These are phyloP conservation scores for Aphodius sticticus DNA, from an alignment of 2,888 invertebrate genomes.

Conservation along the genomic window DNA sequence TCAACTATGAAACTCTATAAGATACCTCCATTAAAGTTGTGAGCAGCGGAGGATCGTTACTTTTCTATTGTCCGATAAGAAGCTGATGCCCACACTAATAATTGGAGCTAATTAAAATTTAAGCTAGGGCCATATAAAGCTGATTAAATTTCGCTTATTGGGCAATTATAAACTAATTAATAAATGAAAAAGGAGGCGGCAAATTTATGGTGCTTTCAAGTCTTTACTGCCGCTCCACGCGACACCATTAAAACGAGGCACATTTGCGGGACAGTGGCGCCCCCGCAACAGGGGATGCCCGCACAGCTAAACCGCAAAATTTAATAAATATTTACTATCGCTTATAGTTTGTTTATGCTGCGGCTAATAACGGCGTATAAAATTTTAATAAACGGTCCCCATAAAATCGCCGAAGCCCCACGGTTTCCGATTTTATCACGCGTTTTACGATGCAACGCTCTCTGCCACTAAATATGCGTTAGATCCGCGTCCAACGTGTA, in stretches of 20 bases:
- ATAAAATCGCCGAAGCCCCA: background rate
- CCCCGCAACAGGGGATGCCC: background rate
- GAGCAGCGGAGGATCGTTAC: too few relatives aligned
- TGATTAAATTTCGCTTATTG: conserved; percentile 4
- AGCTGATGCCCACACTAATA: background rate
- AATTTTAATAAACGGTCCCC: background rate
- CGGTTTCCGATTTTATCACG: background rate
- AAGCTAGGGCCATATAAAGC: background rate
- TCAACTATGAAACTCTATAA: background rate
- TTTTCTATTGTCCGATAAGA: background rate
- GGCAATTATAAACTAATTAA: conserved; percentile 4
- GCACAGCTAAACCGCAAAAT: background rate
- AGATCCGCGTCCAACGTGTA: background rate
- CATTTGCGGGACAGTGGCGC: background rate
- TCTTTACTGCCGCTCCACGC: background rate
- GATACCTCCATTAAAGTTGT: background rate
- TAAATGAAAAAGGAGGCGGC: background rate
- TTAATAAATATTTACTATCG: conserved; percentile 4
- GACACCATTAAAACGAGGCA: background rate
- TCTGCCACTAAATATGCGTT: background rate
- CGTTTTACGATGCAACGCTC: background rate
- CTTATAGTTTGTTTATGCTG: background rate
- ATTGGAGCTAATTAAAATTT: background rate
- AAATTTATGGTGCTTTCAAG: background rate
- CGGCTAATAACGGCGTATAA: background rate